These are phyloP conservation scores for Zaprionus taronus DNA, from an alignment of 1,140 invertebrate species.

Conservation along the genomic window DNA sequence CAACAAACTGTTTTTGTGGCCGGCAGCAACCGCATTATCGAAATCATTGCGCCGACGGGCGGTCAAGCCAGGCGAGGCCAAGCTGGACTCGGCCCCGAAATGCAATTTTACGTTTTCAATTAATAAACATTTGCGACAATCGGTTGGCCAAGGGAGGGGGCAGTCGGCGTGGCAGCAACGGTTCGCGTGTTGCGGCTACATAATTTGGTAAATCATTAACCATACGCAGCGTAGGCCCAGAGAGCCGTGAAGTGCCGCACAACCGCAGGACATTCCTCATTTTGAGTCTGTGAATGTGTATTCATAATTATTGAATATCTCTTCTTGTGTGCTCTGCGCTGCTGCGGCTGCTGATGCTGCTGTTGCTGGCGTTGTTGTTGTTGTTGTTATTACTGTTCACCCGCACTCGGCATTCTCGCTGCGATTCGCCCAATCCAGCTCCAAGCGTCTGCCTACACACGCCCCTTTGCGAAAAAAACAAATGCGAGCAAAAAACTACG, in stretches of 20 bases:
- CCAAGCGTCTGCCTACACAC: constrained; percentile 70
- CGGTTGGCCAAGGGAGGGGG: constrained; percentile 32
- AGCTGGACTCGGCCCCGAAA: constrained; percentile 53
- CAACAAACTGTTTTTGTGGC: constrained; percentile 82
- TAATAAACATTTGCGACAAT: constrained; percentile 80
- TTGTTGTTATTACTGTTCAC: neutral
- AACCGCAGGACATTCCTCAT: constrained; percentile 48
- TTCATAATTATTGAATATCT: constrained; percentile 40
- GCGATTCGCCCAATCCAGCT: constrained; percentile 62
- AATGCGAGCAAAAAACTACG: constrained; percentile 76
- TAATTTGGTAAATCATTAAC: constrained; percentile 83
- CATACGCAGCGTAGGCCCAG: constrained; percentile 36
- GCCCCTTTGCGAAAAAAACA: constrained; percentile 77
- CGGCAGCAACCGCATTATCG: constrained; percentile 78
- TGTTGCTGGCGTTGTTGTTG: neutral
- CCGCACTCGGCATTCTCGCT: constrained; percentile 11
- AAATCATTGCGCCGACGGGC: constrained; percentile 73
- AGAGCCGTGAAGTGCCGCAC: constrained; percentile 63
- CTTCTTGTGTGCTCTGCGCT: constrained; percentile 2
- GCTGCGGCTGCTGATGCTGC: neutral
- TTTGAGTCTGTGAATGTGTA: constrained; percentile 26
- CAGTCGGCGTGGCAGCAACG: constrained; percentile 10
- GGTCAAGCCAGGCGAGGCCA: constrained; percentile 16
- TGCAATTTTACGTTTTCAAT: constrained; percentile 83
- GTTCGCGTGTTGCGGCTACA: constrained; percentile 65